phyloP scores from a whole-genome alignment of 2,888 invertebrate species.

The Entomobrya multifasciata region DNA sequence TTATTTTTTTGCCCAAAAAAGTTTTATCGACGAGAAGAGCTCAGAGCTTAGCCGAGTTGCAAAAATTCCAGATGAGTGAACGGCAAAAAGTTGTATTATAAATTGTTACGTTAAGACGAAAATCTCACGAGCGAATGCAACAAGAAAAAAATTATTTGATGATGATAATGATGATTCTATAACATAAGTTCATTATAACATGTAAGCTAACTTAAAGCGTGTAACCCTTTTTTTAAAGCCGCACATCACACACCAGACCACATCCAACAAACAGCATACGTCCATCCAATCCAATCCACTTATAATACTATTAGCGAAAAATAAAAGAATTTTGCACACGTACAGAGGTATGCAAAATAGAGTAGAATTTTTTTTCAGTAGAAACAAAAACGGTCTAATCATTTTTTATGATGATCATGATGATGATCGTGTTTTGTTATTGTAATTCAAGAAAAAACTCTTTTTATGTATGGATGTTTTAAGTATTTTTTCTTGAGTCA shows the following conservation, averaged over 20 bases:
- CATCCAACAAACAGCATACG: neutral
- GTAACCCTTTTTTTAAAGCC: neutral
- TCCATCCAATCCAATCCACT: slow-evolving; percentile 7
- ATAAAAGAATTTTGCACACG: neutral
- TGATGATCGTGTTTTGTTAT: neutral
- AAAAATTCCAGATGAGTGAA: slow-evolving; percentile 58
- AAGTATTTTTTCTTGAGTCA: neutral
- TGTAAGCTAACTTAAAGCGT: no score
- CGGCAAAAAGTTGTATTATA: neutral
- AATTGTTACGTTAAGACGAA: neutral
- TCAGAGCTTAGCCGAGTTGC: no score
- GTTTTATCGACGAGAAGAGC: no score
- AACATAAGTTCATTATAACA: no score
- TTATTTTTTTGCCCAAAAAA: neutral
- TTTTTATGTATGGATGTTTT: neutral
- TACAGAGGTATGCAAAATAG: neutral
- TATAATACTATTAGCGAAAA: slow-evolving; percentile 51
- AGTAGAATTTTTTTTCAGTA: neutral
- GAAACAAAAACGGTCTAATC: neutral
- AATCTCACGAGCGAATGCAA: neutral
- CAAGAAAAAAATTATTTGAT: no score
- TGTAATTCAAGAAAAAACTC: neutral
- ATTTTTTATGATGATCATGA: neutral
- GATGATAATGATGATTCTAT: no score
- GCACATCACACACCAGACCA: neutral